Evolutionary conservation across 2,113 vertebrate species (phyloP), one percentile per base, ranked within the genome.

Genomic region (Dendrocopos noguchii): DNA sequence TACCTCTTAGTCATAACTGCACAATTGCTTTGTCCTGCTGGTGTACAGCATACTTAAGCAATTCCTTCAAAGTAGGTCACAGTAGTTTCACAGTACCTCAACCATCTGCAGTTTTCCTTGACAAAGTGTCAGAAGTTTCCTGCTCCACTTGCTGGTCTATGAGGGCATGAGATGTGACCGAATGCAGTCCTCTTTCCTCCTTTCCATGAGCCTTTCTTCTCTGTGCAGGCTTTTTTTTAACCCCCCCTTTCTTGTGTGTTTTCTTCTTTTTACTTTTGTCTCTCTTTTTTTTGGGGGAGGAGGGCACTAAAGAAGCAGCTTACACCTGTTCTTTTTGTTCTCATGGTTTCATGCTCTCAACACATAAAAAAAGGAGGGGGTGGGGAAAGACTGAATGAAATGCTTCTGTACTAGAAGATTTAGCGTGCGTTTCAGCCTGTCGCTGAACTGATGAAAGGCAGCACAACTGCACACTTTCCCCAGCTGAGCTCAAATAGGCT

Each of bases 361-460:
- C 3, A 55, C 29, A 72, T 63, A 33, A 80, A 44, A 66, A 82
- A 46, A 71, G 73, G 36, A 28, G 25, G 13, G 9, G 18, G 13
- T 21, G 15, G 53, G 27, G 16, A 75, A 44, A 61, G 7, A 24
- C 61, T 83, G 75, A 82, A 70, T 87, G 84, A 79, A 92, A 80
- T 70, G 57, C 27, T 85, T 79, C 84, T 50, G 20, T 66, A 56
- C 71, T 90, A 81, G 70, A 88, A 87, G 86, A 95, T 93, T 93
- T 90, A 92, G 34, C 8, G 0, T 72, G n/a, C 36, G 80, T 96
- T 95, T 95, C 93, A 95, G 42, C 74, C 67, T 95, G 95, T 52
- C 93, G 88, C n/a, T 80, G 88, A 88, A 70, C 84, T 59, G 71
- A 87, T 90, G 94, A 91, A 94, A 90, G 90, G 44, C 82, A 96